These are phyloP conservation scores for Tinea semifulvella DNA, from an alignment of 2,888 invertebrate genomes.

Conservation along the genomic window DNA sequence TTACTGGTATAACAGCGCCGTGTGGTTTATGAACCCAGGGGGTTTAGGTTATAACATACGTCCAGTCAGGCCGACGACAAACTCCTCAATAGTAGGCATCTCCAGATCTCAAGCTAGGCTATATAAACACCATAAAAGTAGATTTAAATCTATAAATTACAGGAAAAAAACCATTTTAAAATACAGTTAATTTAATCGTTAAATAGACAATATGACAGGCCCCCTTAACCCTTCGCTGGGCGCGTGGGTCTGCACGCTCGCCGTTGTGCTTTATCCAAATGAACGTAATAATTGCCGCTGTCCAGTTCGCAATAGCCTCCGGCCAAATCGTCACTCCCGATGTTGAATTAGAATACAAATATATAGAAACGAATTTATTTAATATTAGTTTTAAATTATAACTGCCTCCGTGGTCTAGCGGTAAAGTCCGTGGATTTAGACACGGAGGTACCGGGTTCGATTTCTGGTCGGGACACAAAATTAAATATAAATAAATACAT, in stretches of 20 bases:
- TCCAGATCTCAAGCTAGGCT: background rate
- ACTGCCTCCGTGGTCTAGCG: too few relatives aligned
- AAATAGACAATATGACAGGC: conserved; percentile 41
- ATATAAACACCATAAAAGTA: conserved; percentile 25
- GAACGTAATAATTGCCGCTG: conserved; percentile 62
- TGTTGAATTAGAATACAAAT: conserved; percentile 9
- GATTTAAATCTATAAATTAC: background rate
- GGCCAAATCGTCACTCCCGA: conserved; percentile 18
- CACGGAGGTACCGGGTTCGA: too few relatives aligned
- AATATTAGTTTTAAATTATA: too few relatives aligned
- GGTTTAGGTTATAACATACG: too few relatives aligned
- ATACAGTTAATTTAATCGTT: conserved; percentile 41
- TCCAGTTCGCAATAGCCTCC: conserved; percentile 30
- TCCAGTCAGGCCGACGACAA: too few relatives aligned
- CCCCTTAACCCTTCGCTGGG: conserved; percentile 43
- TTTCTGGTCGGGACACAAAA: too few relatives aligned
- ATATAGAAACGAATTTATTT: background rate
- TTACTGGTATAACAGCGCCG: too few relatives aligned
- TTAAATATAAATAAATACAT: too few relatives aligned
- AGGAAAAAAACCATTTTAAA: conserved; percentile 24
- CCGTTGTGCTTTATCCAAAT: conserved; percentile 60
- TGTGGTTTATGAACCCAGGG: too few relatives aligned
- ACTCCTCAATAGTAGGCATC: too few relatives aligned
- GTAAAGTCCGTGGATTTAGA: too few relatives aligned
- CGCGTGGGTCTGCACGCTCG: conserved; percentile 30